Conservation (phyloP, 2,888 invertebrate genomes). For the Euzophera pinguis region DNA sequence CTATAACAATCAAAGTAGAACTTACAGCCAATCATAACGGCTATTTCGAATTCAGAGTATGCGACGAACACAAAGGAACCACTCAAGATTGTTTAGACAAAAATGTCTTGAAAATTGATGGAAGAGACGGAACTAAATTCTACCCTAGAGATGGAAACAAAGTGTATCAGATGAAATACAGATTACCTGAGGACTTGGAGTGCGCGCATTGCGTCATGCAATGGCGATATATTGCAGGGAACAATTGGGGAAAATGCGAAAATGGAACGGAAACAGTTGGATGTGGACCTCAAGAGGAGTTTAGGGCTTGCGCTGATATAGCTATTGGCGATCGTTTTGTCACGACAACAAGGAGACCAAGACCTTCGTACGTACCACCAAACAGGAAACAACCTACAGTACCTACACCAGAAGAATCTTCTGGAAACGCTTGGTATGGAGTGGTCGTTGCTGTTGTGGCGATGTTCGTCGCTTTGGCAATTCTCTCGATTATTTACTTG, state of each 20-base stretch:
- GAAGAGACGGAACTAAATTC: slow-evolving; percentile 78
- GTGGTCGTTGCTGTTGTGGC: slow-evolving; percentile 82
- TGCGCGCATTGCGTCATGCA: slow-evolving; percentile 92
- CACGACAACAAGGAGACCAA: slow-evolving; percentile 64
- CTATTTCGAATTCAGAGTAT: slow-evolving; percentile 91
- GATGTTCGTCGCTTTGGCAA: slow-evolving; percentile 82
- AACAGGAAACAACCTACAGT: slow-evolving; percentile 62
- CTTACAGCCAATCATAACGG: slow-evolving; percentile 94
- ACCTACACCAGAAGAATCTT: slow-evolving; percentile 63
- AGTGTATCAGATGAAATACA: slow-evolving; percentile 87
- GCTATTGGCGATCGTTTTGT: slow-evolving; percentile 81
- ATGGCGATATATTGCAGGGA: slow-evolving; percentile 93
- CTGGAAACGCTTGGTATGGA: slow-evolving; percentile 74
- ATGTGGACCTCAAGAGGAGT: slow-evolving; percentile 94
- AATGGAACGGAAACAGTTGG: slow-evolving; percentile 89
- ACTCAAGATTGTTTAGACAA: slow-evolving; percentile 89
- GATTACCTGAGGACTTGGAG: slow-evolving; percentile 81
- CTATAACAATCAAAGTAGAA: slow-evolving; percentile 87
- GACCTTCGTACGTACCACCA: slow-evolving; percentile 66
- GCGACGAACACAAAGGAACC: slow-evolving; percentile 85
- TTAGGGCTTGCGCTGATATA: slow-evolving; percentile 91
- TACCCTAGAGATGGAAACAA: slow-evolving; percentile 89
- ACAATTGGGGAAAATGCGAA: slow-evolving; percentile 89
- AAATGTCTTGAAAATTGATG: slow-evolving; percentile 81
- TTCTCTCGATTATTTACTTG: slow-evolving; percentile 84